These are phyloP conservation scores for Seriola rivoliana DNA, from an alignment of 2,113 vertebrate genomes.

Conservation along the genomic window DNA sequence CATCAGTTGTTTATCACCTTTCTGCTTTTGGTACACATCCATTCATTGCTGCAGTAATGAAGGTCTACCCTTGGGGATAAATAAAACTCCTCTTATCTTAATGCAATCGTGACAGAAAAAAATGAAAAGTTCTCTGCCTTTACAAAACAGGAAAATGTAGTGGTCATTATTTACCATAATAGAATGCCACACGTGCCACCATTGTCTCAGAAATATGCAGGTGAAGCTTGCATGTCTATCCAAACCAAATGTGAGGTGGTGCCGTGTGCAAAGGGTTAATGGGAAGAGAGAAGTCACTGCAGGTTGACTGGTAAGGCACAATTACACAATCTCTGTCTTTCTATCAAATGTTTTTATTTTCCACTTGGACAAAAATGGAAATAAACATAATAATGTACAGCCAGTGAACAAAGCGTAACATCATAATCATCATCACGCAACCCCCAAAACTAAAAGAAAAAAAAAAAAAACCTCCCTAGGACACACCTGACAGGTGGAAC, in stretches of 20 bases:
- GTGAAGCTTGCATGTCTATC: not conserved
- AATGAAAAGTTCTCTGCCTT: not conserved
- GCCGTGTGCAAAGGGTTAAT: not conserved
- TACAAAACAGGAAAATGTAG: not conserved
- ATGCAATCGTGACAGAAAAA: not conserved
- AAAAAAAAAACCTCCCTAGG: no score
- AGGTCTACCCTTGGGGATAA: not conserved
- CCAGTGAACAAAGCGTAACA: no score
- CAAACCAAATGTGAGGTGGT: not conserved
- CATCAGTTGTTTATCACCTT: not conserved
- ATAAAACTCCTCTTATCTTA: conserved; percentile 25
- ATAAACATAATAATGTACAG: no score
- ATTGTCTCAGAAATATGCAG: not conserved
- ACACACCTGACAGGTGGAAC: no score
- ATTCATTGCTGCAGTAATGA: conserved; percentile 15
- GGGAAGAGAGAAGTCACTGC: not conserved
- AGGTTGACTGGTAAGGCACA: not conserved
- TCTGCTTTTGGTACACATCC: not conserved
- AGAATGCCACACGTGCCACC: not conserved
- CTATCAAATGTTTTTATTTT: no score
- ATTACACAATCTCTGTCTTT: not conserved
- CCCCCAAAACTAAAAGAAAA: no score
- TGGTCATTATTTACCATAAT: conserved; percentile 2
- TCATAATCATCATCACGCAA: no score
- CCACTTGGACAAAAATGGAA: no score